Conservation (phyloP, 2,888 invertebrate genomes). For the Drosophila gaucha region DNA sequence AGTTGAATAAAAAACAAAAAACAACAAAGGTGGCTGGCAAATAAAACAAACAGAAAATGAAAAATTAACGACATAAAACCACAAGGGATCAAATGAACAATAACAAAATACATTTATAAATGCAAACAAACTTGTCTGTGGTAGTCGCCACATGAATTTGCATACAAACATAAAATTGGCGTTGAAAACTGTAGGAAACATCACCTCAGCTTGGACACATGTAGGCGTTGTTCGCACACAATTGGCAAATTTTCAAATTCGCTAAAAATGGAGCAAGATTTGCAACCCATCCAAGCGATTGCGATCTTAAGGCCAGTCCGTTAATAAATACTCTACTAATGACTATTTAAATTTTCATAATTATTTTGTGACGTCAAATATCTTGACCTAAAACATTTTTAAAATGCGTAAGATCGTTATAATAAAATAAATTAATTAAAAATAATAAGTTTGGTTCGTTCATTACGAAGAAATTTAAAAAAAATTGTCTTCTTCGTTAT, state of each 20-base stretch:
- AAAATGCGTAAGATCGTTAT: too few species aligned
- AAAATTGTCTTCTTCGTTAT: too few species aligned
- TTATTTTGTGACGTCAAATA: too few species aligned
- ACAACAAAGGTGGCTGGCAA: conserved; percentile 19
- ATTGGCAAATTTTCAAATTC: conserved; percentile 23
- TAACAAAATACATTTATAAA: background rate
- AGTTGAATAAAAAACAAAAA: conserved; percentile 15
- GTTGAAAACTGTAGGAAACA: conserved; percentile 16
- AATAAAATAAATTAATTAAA: too few species aligned
- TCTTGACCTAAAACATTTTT: too few species aligned
- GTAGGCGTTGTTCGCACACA: conserved; percentile 27
- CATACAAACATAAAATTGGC: conserved; percentile 28
- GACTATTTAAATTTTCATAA: too few species aligned
- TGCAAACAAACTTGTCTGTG: conserved; percentile 10
- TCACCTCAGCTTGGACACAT: background rate
- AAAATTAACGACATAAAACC: conserved; percentile 30
- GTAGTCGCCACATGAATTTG: conserved; percentile 23
- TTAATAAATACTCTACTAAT: background rate
- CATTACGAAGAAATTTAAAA: too few species aligned
- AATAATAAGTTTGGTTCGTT: too few species aligned
- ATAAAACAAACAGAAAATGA: background rate
- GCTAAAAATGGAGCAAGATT: conserved; percentile 25
- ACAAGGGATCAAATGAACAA: conserved; percentile 3
- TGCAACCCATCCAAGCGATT: conserved; percentile 3
- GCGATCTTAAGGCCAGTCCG: background rate